These are phyloP conservation scores for Zaprionus kolodkinae DNA, from an alignment of 1,140 invertebrate genomes.

Conservation along the genomic window DNA sequence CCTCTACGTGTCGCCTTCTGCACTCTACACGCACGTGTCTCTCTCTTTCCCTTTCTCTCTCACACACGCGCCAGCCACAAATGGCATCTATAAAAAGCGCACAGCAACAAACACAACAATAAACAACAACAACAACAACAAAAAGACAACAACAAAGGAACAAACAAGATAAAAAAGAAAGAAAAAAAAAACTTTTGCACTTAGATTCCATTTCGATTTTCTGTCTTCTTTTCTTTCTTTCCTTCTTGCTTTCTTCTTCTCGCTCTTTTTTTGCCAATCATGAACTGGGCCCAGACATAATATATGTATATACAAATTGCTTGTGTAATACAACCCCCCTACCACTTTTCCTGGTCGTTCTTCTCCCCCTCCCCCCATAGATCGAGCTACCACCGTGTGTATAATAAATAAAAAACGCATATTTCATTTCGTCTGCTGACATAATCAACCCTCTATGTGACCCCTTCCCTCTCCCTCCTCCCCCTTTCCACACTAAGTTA, in stretches of 20 bases:
- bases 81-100: conserved; percentile 49
- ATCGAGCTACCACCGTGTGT: not conserved
- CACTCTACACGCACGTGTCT: conserved; percentile 64
- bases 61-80: conserved; percentile 39
- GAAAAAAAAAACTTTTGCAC: conserved; percentile 42
- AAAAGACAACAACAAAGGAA: not conserved
- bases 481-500: not conserved
- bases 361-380: not conserved
- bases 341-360: not conserved
- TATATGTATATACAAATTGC: conserved; percentile 12
- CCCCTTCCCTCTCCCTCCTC: not conserved
- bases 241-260: not conserved
- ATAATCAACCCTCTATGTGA: conserved; percentile 42
- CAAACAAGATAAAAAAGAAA: conserved; percentile 15
- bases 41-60: not conserved
- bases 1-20: not conserved
- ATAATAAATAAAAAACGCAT: conserved; percentile 39
- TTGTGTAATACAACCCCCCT: conserved; percentile 33
- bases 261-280: conserved; percentile 41
- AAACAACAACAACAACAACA: conserved; percentile 8
- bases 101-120: conserved; percentile 26
- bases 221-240: conserved; percentile 15
- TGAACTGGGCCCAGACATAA: conserved; percentile 39
- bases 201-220: conserved; percentile 39
- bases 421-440: conserved; percentile 49